A percentile compares a stretch with the other conserved stretches of the same genome.
Evolutionary conservation across 2,797 vertebrate genomes (phyloP).

Genomic region (Apodemus agrarius): DNA sequence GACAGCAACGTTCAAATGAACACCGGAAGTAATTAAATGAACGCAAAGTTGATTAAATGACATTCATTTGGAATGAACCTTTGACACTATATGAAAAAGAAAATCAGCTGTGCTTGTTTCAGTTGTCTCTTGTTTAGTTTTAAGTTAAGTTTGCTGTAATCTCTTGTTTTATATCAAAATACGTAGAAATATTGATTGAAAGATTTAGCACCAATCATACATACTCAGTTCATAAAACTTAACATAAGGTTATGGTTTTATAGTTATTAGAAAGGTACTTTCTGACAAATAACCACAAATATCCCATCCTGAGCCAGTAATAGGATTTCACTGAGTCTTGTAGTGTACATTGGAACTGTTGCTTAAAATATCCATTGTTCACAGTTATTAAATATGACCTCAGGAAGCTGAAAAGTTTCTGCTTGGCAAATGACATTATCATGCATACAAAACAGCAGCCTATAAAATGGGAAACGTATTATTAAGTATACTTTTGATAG

Average conservation of each 20-base stretch:
- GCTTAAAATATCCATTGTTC: not conserved
- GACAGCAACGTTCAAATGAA: slow-evolving; percentile 35
- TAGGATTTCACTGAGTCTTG: slow-evolving; percentile 16
- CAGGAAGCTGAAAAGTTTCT: not conserved
- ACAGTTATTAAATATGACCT: not conserved
- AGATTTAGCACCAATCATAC: not conserved
- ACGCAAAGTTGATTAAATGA: slow-evolving; percentile 29
- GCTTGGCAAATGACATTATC: not conserved
- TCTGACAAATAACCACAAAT: not conserved
- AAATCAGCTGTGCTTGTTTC: not conserved
- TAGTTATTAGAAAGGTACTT: slow-evolving; percentile 68
- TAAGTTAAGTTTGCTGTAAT: slow-evolving; percentile 57
- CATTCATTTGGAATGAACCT: slow-evolving; percentile 41
- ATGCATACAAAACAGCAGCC: not conserved
- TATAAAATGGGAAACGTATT: not conserved
- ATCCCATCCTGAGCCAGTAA: not conserved
- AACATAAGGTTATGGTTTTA: not conserved
- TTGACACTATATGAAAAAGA: slow-evolving; percentile 43
- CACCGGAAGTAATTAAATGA: not conserved
- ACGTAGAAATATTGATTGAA: not conserved
- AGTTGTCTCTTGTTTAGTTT: slow-evolving; percentile 66
- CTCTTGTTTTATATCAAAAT: slow-evolving; percentile 57
- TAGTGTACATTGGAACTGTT: not conserved
- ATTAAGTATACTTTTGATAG: not conserved
- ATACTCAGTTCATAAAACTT: slow-evolving; percentile 48